These are phyloP conservation scores for Equus quagga DNA, from an alignment of 2,113 vertebrate genomes.

Conservation along the genomic window DNA sequence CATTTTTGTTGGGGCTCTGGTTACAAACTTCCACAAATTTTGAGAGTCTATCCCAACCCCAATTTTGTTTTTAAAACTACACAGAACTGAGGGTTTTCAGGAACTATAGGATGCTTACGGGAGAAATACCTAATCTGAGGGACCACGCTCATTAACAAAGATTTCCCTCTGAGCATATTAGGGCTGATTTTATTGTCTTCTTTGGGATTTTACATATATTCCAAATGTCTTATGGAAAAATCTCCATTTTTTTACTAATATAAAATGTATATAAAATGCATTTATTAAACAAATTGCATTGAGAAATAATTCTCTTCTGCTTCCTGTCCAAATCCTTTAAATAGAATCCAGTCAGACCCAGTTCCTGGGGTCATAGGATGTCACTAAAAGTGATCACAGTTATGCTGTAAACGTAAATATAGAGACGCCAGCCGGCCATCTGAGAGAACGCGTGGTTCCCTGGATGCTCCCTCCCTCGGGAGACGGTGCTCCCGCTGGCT, in stretches of 20 bases:
- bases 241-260: neutral
- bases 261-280: neutral
- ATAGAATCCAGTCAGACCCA: neutral
- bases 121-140: neutral
- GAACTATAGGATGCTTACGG: accelerated
- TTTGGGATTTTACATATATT: neutral
- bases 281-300: neutral
- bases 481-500: constrained; percentile 83
- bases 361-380: neutral
- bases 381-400: neutral
- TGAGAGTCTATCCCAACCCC: neutral
- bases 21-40: neutral
- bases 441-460: accelerated
- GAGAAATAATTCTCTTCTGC: neutral
- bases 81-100: neutral
- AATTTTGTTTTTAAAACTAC: neutral
- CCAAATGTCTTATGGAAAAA: neutral
- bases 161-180: neutral
- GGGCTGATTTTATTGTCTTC: neutral
- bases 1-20: neutral
- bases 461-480: constrained; percentile 75
- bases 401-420: accelerated
- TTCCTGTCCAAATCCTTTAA: neutral
- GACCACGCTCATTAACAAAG: neutral
- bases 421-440: neutral